Base-by-base conservation (phyloP, 2,797 vertebrate genomes). In the Propithecus perrieri region DNA sequence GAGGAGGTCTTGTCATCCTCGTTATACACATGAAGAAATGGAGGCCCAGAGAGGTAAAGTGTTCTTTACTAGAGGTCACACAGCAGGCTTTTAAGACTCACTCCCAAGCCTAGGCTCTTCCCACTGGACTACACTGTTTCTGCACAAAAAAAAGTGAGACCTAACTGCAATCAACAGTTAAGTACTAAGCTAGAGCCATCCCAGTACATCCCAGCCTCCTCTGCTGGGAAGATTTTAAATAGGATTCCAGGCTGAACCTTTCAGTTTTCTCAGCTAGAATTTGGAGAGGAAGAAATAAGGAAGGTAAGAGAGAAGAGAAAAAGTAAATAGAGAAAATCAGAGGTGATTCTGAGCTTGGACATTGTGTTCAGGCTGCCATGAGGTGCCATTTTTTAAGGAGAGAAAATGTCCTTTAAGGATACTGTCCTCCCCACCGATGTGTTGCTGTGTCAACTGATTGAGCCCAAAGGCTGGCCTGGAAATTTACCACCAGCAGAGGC, bases 401-500 rank as follows among this genome's bases (percentile, higher is more conserved):
- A 85, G 65, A 94, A 69, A 85, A 83, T 35, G 2, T 71, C 30
- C 41, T 86, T 53, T 48, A 17, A 35, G 24, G 80, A 69, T 50
- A 69, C 59, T 18, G 30, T 67, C 38, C 67, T 91, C 46, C 41
- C 78, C 0, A 30, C 90, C 2, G 17, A 24, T 33, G 48, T 3
- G 5, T 87, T 97, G 90, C 57, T 89, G 18, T 85, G 78, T 96
- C 93, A 95, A 24, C 93, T 63, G 89, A 97, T 96, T 93, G 92
- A 87, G n/a, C 79, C 59, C 87, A 94, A 80, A 97, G 96, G 26
- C 74, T 94, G 35, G 55, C 22, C 50, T 97, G 93, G 84, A 97
- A 98, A 91, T 94, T 83, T 85, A 95, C 83, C 97, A 93, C 57
- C 43, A 87, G 93, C 46, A 14, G 93, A 69, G 72, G 72, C 61